Percentiles rank a stretch among this genome's conserved stretches.
phyloP scores from a whole-genome alignment of 2,888 invertebrate genomes.

The Macaria liturata region DNA sequence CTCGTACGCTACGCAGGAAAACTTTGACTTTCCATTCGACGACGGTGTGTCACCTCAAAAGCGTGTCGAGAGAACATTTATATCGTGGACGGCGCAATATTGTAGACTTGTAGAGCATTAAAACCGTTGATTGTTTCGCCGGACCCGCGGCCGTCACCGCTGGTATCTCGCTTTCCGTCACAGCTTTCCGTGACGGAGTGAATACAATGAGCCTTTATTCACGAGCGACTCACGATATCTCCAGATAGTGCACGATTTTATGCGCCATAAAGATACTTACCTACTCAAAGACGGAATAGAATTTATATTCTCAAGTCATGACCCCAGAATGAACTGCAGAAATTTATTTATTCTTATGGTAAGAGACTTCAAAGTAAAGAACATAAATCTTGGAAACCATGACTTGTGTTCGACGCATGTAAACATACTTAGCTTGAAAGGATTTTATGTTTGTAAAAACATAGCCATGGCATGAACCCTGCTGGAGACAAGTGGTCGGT shows the following conservation, averaged over 20 bases:
- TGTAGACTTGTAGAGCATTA: constrained; percentile 7
- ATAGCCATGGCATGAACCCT: no score
- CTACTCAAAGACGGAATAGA: constrained; percentile 19
- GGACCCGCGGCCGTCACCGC: constrained; percentile 9
- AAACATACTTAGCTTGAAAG: no score
- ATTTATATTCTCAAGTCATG: constrained; percentile 20
- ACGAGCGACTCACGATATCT: constrained; percentile 27
- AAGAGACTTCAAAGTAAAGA: not conserved
- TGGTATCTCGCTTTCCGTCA: constrained; percentile 20
- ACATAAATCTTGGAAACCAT: constrained; percentile 13
- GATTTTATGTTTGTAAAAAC: no score
- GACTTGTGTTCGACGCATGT: constrained; percentile 1
- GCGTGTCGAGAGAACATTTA: constrained; percentile 29
- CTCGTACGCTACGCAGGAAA: constrained; percentile 57
- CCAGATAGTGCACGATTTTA: constrained; percentile 29
- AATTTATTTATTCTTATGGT: constrained; percentile 8
- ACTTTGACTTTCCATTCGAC: constrained; percentile 72
- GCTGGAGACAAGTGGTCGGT: no score
- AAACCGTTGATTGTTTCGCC: constrained; percentile 12
- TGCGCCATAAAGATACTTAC: constrained; percentile 21
- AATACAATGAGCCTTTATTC: constrained; percentile 26
- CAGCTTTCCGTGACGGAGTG: constrained; percentile 23
- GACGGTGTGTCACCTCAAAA: constrained; percentile 38
- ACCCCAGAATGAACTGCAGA: constrained; percentile 13
- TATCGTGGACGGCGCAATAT: constrained; percentile 10